phyloP scores from a whole-genome alignment of 2,113 vertebrate genomes.

The Camelus bactrianus region DNA sequence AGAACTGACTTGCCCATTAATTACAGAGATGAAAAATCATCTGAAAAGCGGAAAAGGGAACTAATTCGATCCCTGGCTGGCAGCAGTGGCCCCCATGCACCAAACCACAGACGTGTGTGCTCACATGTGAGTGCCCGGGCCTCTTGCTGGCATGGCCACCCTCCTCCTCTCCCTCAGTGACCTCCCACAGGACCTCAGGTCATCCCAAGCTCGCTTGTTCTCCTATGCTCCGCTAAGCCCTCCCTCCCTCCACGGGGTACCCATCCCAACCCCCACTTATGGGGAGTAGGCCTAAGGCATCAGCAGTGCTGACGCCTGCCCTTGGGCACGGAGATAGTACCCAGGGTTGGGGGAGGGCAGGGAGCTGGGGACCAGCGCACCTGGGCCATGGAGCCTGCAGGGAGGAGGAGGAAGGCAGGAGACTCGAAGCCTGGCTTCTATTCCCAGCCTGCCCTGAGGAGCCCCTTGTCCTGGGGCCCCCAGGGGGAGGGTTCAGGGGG shows the following conservation, averaged over 20 bases:
- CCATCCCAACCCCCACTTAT: not conserved
- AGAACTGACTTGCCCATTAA: slow-evolving; percentile 83
- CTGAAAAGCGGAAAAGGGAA: slow-evolving; percentile 76
- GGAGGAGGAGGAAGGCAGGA: not conserved
- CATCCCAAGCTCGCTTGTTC: not conserved
- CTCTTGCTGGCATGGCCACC: not conserved
- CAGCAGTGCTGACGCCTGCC: not conserved
- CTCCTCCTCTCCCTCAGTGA: not conserved
- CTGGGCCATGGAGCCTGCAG: slow-evolving; percentile 5
- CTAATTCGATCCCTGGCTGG: slow-evolving; percentile 66
- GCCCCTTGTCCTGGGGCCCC: not conserved
- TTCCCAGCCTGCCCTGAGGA: slow-evolving; percentile 69
- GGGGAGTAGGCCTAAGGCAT: not conserved
- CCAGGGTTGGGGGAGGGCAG: not conserved
- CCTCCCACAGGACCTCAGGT: not conserved
- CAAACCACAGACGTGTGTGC: not conserved
- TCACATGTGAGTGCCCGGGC: not conserved
- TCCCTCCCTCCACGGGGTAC: fast-evolving
- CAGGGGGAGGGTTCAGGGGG: no score
- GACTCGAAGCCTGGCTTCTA: slow-evolving; percentile 33
- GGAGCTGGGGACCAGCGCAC: not conserved
- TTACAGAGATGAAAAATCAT: slow-evolving; percentile 83
- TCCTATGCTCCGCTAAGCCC: no score
- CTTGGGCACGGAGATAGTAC: not conserved
- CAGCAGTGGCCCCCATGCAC: not conserved